Percentiles rank a stretch among this genome's conserved stretches.
phyloP scores from a whole-genome alignment of 2,888 invertebrate species.

The Eupeodes latifasciatus region DNA sequence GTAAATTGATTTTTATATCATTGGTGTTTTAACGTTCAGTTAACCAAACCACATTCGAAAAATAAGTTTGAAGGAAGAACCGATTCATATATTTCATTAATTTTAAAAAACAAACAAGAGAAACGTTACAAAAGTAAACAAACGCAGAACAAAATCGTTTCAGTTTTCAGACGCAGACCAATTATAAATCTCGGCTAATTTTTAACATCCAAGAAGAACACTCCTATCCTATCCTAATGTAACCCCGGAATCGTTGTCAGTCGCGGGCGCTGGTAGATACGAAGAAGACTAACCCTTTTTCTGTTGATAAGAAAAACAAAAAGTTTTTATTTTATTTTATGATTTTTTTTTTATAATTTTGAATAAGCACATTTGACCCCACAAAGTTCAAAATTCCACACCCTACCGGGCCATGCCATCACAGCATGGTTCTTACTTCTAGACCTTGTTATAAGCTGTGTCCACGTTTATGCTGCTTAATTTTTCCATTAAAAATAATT shows the following conservation, averaged over 20 bases:
- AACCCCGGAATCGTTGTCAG: neutral
- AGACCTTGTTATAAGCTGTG: neutral
- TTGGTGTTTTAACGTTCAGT: slow-evolving; percentile 37
- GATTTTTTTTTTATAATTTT: neutral
- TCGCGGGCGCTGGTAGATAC: neutral
- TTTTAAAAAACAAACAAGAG: slow-evolving; percentile 67
- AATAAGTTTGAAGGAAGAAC: neutral
- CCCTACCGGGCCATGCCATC: neutral
- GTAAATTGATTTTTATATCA: slow-evolving; percentile 75
- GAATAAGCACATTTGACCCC: slow-evolving; percentile 62
- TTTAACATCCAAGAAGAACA: slow-evolving; percentile 31
- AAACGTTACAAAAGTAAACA: slow-evolving; percentile 67
- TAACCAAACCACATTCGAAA: neutral
- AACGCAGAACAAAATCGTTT: slow-evolving; percentile 40
- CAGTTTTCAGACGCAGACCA: slow-evolving; percentile 71
- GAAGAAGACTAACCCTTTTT: slow-evolving; percentile 59
- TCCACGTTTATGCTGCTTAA: slow-evolving; percentile 43
- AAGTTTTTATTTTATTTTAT: slow-evolving; percentile 41
- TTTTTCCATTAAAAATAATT: slow-evolving; percentile 77
- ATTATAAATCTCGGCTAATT: slow-evolving; percentile 74
- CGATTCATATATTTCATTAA: slow-evolving; percentile 67
- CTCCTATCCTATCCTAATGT: neutral
- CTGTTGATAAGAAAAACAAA: slow-evolving; percentile 51
- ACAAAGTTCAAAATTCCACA: slow-evolving; percentile 5
- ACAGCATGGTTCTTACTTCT: neutral